Base-by-base conservation (phyloP, 1,140 invertebrate genomes). In the Zaprionus nigranus region DNA sequence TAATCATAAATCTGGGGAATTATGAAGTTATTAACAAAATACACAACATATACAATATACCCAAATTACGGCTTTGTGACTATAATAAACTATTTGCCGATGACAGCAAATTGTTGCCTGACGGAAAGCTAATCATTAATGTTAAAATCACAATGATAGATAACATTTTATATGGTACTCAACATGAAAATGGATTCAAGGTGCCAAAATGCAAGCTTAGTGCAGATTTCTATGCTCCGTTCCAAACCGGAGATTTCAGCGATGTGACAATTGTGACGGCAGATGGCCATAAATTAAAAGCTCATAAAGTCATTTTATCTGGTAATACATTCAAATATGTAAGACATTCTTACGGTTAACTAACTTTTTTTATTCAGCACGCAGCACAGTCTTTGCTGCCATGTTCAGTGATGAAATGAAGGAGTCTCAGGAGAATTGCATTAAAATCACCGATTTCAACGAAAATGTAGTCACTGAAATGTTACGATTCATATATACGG, bases 401-500 rank as follows among this genome's bases (percentile, higher is more conserved):
- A 22, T 49, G 46, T 49, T 49, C 2, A 22, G 5, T 20, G 20
- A 49, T 22, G 3, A 11, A 11, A 49, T 49, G 46, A 9, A 49
- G 17, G 46, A 49, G 46, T 20, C 17, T 9, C 11, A 22, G 17
- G 17, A 49, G 20, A 49, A 49, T 49, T 22, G 17, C 15, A 49
- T 49, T 9, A 49, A 49, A 12, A 49, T 49, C 46, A 17, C 7
- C 20, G 46, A 49, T 49, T 49, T 49, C 46, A 49, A 49, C 46
- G 3, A 6, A 3, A 12, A 20, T 20, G 46, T 49, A 22, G 46
- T 49, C 46, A 11, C 6, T 7, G 43, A 20, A 20, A 17, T 49
- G 17, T 7, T 49, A 3, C 17, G 3, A 4, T 49, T 22, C 3
- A 49, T 49, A 2, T 49, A 49, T 20, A 49, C 43, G 15, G 43